A percentile compares a stretch with the other conserved stretches of the same genome.
Conservation (phyloP, 2,888 invertebrate genomes). For the Drosophila atripex region DNA sequence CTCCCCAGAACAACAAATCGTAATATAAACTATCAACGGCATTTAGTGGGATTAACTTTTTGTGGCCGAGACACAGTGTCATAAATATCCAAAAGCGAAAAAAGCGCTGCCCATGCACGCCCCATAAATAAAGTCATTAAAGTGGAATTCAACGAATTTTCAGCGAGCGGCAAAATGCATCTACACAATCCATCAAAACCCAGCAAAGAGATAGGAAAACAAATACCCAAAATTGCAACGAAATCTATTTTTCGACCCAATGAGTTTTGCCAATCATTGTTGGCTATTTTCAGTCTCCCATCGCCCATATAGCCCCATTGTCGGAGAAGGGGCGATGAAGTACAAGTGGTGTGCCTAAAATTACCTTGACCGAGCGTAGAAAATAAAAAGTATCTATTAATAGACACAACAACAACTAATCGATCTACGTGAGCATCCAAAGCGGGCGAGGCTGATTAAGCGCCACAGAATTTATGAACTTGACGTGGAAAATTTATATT, state of each 20-base stretch:
- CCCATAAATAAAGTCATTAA: constrained; percentile 78
- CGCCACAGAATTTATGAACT: constrained; percentile 64
- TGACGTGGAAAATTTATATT: constrained; percentile 69
- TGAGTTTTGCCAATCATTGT: constrained; percentile 48
- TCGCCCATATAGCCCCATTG: neutral
- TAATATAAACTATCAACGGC: constrained; percentile 79
- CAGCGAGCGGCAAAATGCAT: constrained; percentile 26
- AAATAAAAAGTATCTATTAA: constrained; percentile 51
- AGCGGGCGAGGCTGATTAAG: constrained; percentile 67
- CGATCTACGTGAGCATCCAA: constrained; percentile 64
- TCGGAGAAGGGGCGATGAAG: neutral
- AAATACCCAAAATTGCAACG: constrained; percentile 16
- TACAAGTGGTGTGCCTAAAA: constrained; percentile 50
- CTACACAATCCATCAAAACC: constrained; percentile 38
- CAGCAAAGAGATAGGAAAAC: constrained; percentile 10
- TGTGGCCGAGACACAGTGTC: constrained; percentile 61
- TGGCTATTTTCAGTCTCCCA: constrained; percentile 26
- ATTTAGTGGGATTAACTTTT: constrained; percentile 79
- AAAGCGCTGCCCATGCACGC: constrained; percentile 55
- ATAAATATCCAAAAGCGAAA: constrained; percentile 57
- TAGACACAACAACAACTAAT: constrained; percentile 38
- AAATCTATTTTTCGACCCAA: constrained; percentile 23
- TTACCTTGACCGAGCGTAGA: constrained; percentile 69
- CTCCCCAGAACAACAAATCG: constrained; percentile 43
- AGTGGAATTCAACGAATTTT: constrained; percentile 67